phyloP scores from a whole-genome alignment of 2,797 vertebrate genomes.

The Chelon labrosus region DNA sequence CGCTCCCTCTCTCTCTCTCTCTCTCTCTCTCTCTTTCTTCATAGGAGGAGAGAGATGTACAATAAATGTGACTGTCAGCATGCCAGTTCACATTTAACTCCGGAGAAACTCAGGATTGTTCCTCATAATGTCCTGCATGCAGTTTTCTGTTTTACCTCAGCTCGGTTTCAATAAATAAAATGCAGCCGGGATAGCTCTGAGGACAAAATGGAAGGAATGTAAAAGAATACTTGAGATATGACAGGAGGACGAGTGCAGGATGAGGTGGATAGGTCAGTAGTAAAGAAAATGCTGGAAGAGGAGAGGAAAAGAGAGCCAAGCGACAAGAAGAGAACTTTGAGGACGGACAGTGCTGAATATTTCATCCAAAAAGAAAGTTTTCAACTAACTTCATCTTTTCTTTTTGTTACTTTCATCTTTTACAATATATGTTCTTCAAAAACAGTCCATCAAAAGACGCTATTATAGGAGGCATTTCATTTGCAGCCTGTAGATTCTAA shows the following conservation, averaged over 20 bases:
- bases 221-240: slow-evolving; percentile 12
- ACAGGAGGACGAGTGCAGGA: slow-evolving; percentile 14
- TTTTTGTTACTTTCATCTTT: background rate
- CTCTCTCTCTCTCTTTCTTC: slow-evolving; percentile 9
- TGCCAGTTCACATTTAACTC: slow-evolving; percentile 44
- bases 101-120: slow-evolving; percentile 18
- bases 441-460: too few species aligned
- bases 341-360: slow-evolving; percentile 11
- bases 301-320: slow-evolving; percentile 24
- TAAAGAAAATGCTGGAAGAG: slow-evolving; percentile 14
- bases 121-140: slow-evolving; percentile 9
- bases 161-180: slow-evolving; percentile 4
- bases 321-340: slow-evolving; percentile 8
- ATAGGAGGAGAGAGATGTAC: slow-evolving; percentile 43
- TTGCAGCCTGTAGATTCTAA: background rate
- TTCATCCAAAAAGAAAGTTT: slow-evolving; percentile 15
- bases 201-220: slow-evolving; percentile 8
- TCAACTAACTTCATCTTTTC: background rate
- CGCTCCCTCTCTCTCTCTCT: slow-evolving; percentile 8
- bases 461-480: background rate
- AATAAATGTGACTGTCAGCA: slow-evolving; percentile 33
- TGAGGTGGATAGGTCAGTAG: slow-evolving; percentile 29
- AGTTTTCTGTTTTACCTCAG: slow-evolving; percentile 26
- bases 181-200: background rate
- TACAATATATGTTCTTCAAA: too few species aligned